Conservation (phyloP, 2,797 vertebrate species). For the Gallinago nigripennis region DNA sequence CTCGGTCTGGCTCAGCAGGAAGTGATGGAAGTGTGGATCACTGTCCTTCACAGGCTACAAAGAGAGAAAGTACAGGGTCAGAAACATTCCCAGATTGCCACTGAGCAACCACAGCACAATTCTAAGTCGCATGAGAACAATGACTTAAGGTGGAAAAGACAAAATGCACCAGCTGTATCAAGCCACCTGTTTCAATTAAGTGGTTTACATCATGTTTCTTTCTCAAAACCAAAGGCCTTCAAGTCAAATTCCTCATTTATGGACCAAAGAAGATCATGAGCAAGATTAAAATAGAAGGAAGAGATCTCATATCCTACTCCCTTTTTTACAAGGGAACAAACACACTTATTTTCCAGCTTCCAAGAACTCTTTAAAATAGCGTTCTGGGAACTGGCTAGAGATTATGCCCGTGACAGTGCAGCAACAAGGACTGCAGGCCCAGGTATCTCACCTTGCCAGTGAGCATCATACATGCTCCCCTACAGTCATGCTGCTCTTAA, state of each 20-base stretch:
- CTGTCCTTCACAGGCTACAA: constrained; percentile 91
- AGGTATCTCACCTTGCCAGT: background rate
- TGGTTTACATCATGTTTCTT: background rate
- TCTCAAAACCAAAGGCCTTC: background rate
- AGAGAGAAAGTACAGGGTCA: constrained; percentile 67
- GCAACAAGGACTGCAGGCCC: background rate
- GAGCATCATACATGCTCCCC: background rate
- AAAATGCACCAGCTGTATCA: background rate
- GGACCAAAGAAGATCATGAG: background rate
- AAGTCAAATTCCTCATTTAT: background rate
- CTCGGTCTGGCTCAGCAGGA: constrained; percentile 96
- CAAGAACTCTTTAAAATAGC: background rate
- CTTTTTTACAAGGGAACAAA: background rate
- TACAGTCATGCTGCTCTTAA: background rate
- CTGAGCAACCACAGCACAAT: background rate
- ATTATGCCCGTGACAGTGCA: background rate
- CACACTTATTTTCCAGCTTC: background rate
- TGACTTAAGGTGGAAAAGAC: background rate
- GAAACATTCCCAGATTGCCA: constrained; percentile 14
- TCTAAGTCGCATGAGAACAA: background rate
- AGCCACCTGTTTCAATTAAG: background rate
- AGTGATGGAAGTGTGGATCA: constrained; percentile 97
- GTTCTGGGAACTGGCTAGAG: background rate
- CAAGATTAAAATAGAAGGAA: background rate
- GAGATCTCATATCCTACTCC: background rate